Evolutionary conservation across 53 echinoderm and acorn worm genomes (phyloP).

Genomic region (Holothuria scabra): DNA sequence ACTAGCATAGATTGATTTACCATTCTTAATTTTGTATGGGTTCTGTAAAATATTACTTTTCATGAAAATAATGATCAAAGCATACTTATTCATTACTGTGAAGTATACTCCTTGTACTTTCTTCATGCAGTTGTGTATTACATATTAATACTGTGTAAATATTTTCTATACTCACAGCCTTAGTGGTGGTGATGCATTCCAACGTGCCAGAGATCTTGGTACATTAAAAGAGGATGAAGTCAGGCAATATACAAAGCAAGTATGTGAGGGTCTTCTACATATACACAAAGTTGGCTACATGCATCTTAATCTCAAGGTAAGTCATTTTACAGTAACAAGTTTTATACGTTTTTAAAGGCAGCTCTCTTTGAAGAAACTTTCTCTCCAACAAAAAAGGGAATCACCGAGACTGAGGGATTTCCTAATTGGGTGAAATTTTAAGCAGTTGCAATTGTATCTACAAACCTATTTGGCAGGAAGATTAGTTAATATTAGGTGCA

Average conservation of each 20-base stretch:
- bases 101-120: background rate
- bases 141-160: too few relatives aligned
- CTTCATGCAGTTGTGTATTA: background rate
- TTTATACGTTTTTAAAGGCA: too few relatives aligned
- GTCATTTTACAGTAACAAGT: background rate
- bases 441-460: too few relatives aligned
- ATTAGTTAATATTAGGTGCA: too few relatives aligned
- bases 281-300: slow-evolving; percentile 96
- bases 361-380: too few relatives aligned
- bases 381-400: too few relatives aligned
- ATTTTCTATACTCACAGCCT: slow-evolving; percentile 57
- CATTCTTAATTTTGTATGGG: too few relatives aligned
- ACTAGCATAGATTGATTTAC: too few relatives aligned
- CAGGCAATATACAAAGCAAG: slow-evolving; percentile 85
- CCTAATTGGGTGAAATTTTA: too few relatives aligned
- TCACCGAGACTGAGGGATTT: too few relatives aligned
- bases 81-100: slow-evolving; percentile 77
- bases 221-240: slow-evolving; percentile 86
- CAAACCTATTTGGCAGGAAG: too few relatives aligned
- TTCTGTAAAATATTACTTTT: slow-evolving; percentile 66
- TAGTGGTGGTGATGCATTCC: slow-evolving; percentile 96
- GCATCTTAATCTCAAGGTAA: slow-evolving; percentile 97
- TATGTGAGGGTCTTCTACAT: slow-evolving; percentile 91
- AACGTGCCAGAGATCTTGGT: slow-evolving; percentile 77
- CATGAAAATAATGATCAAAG: slow-evolving; percentile 69